Base-by-base conservation (phyloP, 1,140 invertebrate species). In the Hetaerina americana region DNA sequence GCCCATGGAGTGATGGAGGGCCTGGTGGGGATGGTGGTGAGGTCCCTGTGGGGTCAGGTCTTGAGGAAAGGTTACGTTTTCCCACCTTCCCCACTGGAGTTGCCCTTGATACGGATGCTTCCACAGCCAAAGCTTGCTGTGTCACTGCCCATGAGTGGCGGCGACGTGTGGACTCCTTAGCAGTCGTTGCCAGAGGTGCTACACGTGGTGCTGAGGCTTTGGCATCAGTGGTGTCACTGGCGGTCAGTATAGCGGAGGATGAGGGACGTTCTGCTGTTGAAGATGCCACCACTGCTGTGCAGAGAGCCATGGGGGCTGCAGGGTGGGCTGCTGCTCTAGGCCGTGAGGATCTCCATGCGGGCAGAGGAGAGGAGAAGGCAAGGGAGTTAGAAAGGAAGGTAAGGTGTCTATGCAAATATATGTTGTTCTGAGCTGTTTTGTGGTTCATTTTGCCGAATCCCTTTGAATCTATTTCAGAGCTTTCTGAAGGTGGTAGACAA, bases 51-150 rank as follows among this genome's bases (percentile, higher is more conserved):
- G 40, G 40, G 15, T 57, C 40, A 57, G 40, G 40, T 57, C 40
- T 57, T 57, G 40, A 57, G 22, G 40, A 57, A 12, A 57, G 40
- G 22, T n/a, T 57, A 1, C 22, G 40, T n/a, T 95, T 95, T 78
- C 93, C 90, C 31, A 87, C 88, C 3, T 95, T 94, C 80, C 88
- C 90, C 0, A 90, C 86, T 78, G 82, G 90, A 31, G 88, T 93
- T 8, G 92, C 91, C 0, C 90, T 94, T 5, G 92, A 96, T 78
- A 92, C 92, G 77, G 94, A 96, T 82, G 94, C 94, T 5, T 90
- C 88, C 75, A 86, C 93, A 75, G 93, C 92, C 0, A 96, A 96
- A 82, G 85, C 89, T n/a, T 90, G 91, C 57, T 95, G 93, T 78
- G 93, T 92, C 73, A 91, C 95, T 26, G 92, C 91, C 0, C 91